A percentile compares a stretch with the other conserved stretches of the same genome.
These are phyloP conservation scores for Oryzias dopingdopingensis DNA, from an alignment of 2,797 vertebrate genomes.

Conservation along the genomic window DNA sequence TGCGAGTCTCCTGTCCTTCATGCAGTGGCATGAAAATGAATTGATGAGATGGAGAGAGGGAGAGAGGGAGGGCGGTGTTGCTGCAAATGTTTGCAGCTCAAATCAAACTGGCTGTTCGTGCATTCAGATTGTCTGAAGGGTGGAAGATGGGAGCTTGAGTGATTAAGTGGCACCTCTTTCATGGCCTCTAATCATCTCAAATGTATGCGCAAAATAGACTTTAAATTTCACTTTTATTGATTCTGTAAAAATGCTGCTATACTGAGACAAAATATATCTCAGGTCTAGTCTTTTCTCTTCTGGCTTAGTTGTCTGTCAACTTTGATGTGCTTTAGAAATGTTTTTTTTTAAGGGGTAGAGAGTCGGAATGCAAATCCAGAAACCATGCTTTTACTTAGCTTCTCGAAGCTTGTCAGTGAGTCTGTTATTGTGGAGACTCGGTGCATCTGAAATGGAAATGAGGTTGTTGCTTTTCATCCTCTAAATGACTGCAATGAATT, in stretches of 20 bases:
- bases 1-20: conserved; percentile 66
- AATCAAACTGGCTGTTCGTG: conserved; percentile 60
- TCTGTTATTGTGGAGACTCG: conserved; percentile 9
- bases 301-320: conserved; percentile 41
- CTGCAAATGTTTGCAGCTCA: conserved; percentile 68
- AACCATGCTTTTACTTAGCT: conserved; percentile 33
- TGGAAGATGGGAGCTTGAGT: conserved; percentile 48
- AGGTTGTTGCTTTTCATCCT: conserved; percentile 8
- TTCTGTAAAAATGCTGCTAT: conserved; percentile 35
- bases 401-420: conserved; percentile 13
- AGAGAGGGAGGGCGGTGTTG: conserved; percentile 33
- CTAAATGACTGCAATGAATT: conserved; percentile 9
- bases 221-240: conserved; percentile 68
- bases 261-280: conserved; percentile 41
- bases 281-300: conserved; percentile 23
- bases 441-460: background rate
- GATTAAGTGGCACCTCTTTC: conserved; percentile 35
- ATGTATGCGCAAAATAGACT: conserved; percentile 62
- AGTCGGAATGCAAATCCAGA: conserved; percentile 60
- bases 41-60: conserved; percentile 59
- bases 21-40: conserved; percentile 62
- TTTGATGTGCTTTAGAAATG: conserved; percentile 50
- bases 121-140: conserved; percentile 56
- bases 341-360: conserved; percentile 49
- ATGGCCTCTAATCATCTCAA: conserved; percentile 64